Evolutionary conservation across 2,888 invertebrate species (phyloP), one percentile per base, ranked within the genome.

Genomic region (Pantelozetes paolii): DNA sequence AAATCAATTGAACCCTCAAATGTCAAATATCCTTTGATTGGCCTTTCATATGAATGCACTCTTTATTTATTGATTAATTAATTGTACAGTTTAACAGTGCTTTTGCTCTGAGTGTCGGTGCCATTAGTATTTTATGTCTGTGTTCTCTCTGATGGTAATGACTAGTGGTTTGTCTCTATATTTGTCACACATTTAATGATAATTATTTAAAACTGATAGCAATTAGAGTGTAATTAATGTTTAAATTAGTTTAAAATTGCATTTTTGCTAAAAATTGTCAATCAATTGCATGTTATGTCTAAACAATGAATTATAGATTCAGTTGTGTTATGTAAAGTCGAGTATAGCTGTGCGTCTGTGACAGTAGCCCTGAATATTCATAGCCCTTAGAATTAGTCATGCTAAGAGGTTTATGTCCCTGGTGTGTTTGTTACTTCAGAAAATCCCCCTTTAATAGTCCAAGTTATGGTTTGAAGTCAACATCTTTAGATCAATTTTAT

Each of bases 101-200:
- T 18, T 45, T 45, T 45, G 36, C 9, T 36, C 6, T 54, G 26
- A 26, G 23, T 54, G 54, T 54, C 54, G 26, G 23, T 23, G 26
- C 20, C n/a, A 5, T 50, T 50, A 20, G 36, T n/a, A 36, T 36
- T 11, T 26, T 9, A 20, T 54, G 54, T 54, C 54, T 54, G 54
- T 54, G 54, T 26, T 54, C 54, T 54, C 18, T 11, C 1, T 54
- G 54, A 54, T 23, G 23, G 54, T 54, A 6, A 54, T 54, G 54
- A 54, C 20, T 54, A 54, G 54, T 54, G 54, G 54, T 54, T 54
- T 54, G 54, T 54, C 54, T 54, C 54, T 26, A 20, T 54, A 18
- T 54, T 20, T 20, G 15, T 23, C 23, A 23, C 9, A 54, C 11
- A 2, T 13, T 45, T 15, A 45, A 15, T 15, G 11, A 45, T 45